Percentiles rank a stretch among this genome's conserved stretches.
These are phyloP conservation scores for Aleiodes testaceus DNA, from an alignment of 2,888 invertebrate species.

Conservation along the genomic window DNA sequence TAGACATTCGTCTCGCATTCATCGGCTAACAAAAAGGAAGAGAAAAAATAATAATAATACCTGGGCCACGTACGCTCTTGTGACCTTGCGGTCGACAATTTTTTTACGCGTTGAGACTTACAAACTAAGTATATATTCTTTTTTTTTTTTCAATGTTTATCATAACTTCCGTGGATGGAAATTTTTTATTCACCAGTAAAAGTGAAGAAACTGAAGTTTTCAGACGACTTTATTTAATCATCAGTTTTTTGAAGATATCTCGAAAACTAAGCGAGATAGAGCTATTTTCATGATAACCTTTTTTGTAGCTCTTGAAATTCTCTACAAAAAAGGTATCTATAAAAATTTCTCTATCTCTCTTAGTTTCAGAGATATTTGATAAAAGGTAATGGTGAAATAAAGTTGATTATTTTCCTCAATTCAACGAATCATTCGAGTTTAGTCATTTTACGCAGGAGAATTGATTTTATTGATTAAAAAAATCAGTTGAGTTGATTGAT, in stretches of 20 bases:
- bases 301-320: no score
- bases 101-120: constrained; percentile 17
- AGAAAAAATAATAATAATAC: not conserved
- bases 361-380: no score
- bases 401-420: no score
- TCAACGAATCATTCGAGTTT: not conserved
- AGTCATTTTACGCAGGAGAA: no score
- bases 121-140: not conserved
- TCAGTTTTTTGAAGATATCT: no score
- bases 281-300: no score
- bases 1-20: constrained; percentile 39
- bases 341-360: no score
- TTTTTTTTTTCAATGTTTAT: constrained; percentile 20
- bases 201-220: no score
- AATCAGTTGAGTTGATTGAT: not conserved
- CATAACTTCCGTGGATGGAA: constrained; percentile 12
- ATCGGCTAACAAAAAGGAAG: constrained; percentile 1
- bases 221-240: constrained; percentile 7
- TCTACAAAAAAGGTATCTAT: no score
- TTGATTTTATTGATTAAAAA: not conserved
- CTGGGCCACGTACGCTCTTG: constrained; percentile 23
- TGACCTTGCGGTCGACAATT: constrained; percentile 36
- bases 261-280: no score
- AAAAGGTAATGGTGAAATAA: no score
- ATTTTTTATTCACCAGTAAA: not conserved